phyloP scores from a whole-genome alignment of 2,797 vertebrate genomes.

The Thamnophis elegans region DNA sequence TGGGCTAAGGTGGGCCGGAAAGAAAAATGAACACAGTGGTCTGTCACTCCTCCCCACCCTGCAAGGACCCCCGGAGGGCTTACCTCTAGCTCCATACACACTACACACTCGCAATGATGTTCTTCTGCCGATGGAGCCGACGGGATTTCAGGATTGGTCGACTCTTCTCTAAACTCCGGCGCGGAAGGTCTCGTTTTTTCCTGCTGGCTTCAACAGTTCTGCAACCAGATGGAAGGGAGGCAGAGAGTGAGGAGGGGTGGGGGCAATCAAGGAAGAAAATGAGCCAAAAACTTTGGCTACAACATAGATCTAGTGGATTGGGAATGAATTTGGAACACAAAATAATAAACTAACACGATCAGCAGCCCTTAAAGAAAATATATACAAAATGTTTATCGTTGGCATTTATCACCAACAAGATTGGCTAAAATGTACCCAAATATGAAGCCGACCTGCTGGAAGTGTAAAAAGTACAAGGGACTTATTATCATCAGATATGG shows the following conservation, averaged over 20 bases:
- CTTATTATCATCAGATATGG: no score
- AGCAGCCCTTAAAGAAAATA: no score
- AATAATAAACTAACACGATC: no score
- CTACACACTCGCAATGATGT: slow-evolving; percentile 84
- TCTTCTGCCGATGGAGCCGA: slow-evolving; percentile 66
- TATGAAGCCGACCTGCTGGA: no score
- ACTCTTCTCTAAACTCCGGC: slow-evolving; percentile 48
- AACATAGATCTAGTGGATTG: no score
- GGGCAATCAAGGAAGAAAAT: background rate
- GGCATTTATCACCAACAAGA: no score
- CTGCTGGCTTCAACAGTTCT: slow-evolving; percentile 69
- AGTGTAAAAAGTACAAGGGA: no score
- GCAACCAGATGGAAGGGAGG: background rate
- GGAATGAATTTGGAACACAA: no score
- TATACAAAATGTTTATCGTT: no score
- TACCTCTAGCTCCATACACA: slow-evolving; percentile 92
- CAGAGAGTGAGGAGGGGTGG: background rate
- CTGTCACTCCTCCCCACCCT: rapidly evolving
- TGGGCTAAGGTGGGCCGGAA: background rate
- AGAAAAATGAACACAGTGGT: background rate
- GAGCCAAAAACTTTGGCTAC: no score
- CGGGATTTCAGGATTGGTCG: slow-evolving; percentile 62
- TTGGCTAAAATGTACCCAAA: no score
- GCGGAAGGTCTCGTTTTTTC: slow-evolving; percentile 15
- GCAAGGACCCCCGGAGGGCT: background rate